Percentiles rank a stretch among this genome's conserved stretches.
phyloP scores from a whole-genome alignment of 1,140 invertebrate species.

The Drosophila lacertosa region DNA sequence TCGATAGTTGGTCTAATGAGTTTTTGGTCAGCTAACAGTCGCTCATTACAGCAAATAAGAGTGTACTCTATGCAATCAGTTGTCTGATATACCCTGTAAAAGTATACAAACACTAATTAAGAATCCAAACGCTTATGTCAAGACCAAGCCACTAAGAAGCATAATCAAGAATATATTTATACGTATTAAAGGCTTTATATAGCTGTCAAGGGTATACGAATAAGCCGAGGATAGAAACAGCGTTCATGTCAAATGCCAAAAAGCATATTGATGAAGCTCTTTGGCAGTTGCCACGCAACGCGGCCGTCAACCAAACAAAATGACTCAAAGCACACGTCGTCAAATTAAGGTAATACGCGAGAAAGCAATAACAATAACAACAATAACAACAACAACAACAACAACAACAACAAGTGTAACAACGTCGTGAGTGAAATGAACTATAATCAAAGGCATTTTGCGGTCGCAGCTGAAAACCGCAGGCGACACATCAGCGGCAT shows the following conservation, averaged over 20 bases:
- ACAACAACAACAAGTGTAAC: conserved; percentile 29
- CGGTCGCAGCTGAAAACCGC: conserved; percentile 36
- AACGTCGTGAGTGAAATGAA: conserved; percentile 13
- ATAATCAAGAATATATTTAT: no score
- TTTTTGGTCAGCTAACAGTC: conserved; percentile 42
- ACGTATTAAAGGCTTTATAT: no score
- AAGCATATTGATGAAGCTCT: conserved; percentile 11
- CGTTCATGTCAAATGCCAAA: conserved; percentile 8
- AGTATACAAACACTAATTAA: no score
- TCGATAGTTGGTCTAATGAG: conserved; percentile 58
- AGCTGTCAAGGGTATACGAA: not conserved
- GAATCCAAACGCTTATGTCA: no score
- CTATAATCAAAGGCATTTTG: conserved; percentile 43
- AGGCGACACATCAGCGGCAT: conserved; percentile 29
- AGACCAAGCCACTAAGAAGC: no score
- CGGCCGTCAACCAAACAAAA: conserved; percentile 1
- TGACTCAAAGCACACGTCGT: conserved; percentile 26
- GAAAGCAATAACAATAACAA: conserved; percentile 40
- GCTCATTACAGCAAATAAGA: conserved; percentile 4
- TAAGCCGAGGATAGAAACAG: not conserved
- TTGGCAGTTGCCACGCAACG: conserved; percentile 8
- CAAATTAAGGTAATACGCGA: conserved; percentile 57
- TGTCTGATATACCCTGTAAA: conserved; percentile 4
- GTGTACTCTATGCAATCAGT: no score
- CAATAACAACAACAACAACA: conserved; percentile 36